Percentiles rank a stretch among this genome's conserved stretches.
Conservation (phyloP, 2,797 vertebrate species). For the Distichodus sexfasciatus region DNA sequence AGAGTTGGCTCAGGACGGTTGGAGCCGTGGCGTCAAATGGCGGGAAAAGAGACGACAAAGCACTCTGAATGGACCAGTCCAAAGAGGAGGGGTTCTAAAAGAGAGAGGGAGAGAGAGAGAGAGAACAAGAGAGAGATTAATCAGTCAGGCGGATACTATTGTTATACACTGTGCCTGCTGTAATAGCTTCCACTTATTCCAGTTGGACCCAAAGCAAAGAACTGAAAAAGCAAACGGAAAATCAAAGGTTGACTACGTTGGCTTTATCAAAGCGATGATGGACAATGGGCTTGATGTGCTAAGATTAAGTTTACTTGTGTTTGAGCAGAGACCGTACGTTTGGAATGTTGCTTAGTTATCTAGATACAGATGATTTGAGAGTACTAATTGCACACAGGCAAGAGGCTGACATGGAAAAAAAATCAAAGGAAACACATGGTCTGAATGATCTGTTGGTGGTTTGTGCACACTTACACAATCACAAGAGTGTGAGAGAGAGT, state of each 20-base stretch:
- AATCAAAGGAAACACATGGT: constrained; percentile 31
- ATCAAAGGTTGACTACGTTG: constrained; percentile 34
- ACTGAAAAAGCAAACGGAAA: constrained; percentile 19
- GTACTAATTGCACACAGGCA: constrained; percentile 43
- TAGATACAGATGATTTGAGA: constrained; percentile 54
- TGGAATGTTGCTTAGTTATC: constrained; percentile 53
- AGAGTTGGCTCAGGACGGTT: constrained; percentile 88
- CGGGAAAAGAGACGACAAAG: constrained; percentile 85
- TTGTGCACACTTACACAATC: neutral
- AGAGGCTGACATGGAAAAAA: constrained; percentile 39
- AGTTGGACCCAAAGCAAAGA: constrained; percentile 25
- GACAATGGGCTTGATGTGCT: constrained; percentile 34
- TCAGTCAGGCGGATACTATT: neutral
- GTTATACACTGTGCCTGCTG: neutral
- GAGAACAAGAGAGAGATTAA: neutral
- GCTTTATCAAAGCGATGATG: constrained; percentile 39
- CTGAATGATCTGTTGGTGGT: neutral
- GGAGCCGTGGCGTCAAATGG: constrained; percentile 90
- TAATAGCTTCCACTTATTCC: constrained; percentile 14
- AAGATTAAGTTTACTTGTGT: constrained; percentile 52
- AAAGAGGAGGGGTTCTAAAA: constrained; percentile 82
- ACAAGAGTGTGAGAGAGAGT: too few species aligned
- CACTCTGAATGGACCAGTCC: constrained; percentile 85
- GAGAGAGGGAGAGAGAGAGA: constrained; percentile 15
- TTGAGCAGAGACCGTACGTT: constrained; percentile 29